Conservation (phyloP, 2,797 vertebrate genomes). For the Anabas testudineus region DNA sequence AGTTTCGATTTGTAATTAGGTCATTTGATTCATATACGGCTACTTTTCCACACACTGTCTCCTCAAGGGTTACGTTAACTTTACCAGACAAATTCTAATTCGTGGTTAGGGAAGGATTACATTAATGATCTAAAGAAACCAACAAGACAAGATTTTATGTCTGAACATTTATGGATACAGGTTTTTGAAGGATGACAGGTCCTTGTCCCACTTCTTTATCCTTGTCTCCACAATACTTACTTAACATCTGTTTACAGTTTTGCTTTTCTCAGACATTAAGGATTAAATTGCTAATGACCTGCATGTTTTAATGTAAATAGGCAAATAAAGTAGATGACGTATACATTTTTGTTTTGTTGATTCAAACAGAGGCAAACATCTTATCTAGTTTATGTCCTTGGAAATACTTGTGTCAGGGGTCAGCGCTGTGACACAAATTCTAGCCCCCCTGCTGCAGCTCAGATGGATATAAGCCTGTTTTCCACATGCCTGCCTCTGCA, state of each 20-base stretch:
- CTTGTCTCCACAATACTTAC: background rate
- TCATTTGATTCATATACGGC: background rate
- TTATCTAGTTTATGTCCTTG: constrained; percentile 40
- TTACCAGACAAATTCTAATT: background rate
- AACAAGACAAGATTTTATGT: background rate
- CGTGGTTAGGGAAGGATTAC: background rate
- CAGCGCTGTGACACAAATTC: constrained; percentile 66
- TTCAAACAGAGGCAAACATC: constrained; percentile 28
- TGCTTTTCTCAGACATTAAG: too few relatives aligned
- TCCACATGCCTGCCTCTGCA: constrained; percentile 80
- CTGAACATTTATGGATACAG: background rate
- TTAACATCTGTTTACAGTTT: too few relatives aligned
- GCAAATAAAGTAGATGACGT: background rate
- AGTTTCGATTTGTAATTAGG: constrained; percentile 5
- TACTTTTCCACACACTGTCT: constrained; percentile 1
- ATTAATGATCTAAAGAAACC: constrained; percentile 15
- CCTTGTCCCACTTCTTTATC: background rate
- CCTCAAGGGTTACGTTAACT: background rate
- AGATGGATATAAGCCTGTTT: constrained; percentile 80
- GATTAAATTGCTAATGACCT: too few relatives aligned
- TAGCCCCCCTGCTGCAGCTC: constrained; percentile 60
- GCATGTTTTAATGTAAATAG: background rate
- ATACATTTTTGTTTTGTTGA: constrained; percentile 20
- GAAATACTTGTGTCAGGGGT: constrained; percentile 68
- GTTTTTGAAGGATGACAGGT: constrained; percentile 2